These are phyloP conservation scores for Eurystomus glaucurus DNA, from an alignment of 2,797 vertebrate species.

Conservation along the genomic window DNA sequence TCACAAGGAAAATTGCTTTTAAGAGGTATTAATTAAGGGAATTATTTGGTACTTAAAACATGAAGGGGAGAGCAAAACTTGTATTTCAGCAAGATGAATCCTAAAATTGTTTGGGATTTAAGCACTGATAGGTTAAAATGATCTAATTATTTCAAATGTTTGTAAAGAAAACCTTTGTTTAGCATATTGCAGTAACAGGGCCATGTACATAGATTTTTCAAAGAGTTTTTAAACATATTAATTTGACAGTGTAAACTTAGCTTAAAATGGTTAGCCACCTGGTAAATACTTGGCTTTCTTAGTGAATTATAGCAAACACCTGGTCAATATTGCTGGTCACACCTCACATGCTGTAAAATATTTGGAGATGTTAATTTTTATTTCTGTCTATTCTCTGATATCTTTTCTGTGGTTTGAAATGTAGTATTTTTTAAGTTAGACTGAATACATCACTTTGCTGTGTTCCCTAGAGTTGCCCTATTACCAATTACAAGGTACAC, in stretches of 20 bases:
- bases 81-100: not conserved
- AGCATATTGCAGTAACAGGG: not conserved
- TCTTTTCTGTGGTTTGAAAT: not conserved
- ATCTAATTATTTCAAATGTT: not conserved
- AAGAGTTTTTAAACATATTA: not conserved
- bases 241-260: not conserved
- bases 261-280: conserved; percentile 27
- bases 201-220: not conserved
- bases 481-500: not conserved
- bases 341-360: not conserved
- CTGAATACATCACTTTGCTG: not conserved
- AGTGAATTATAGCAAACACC: not conserved
- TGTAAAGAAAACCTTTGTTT: not conserved
- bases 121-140: not conserved
- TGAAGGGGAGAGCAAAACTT: not conserved
- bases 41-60: not conserved
- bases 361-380: not conserved
- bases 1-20: not conserved
- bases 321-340: not conserved
- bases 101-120: not conserved
- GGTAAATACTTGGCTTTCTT: not conserved
- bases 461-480: not conserved
- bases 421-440: not conserved
- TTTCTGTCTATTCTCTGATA: not conserved
- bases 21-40: conserved; percentile 29